These are phyloP conservation scores for Bombus pyrosoma DNA, from an alignment of 1,140 invertebrate species.

Conservation along the genomic window DNA sequence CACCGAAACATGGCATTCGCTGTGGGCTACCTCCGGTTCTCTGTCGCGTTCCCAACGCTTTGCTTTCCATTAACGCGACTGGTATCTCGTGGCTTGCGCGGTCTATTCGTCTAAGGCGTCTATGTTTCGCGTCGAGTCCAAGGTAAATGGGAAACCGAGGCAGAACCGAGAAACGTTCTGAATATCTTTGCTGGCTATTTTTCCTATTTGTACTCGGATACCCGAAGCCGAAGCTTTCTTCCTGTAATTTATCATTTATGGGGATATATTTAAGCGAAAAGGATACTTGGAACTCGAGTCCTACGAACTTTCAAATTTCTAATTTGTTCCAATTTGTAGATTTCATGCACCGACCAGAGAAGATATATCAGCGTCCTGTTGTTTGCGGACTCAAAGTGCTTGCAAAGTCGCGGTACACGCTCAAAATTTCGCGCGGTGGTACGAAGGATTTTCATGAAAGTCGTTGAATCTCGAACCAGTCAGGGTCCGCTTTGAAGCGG, in stretches of 20 bases:
- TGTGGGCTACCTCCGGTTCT: not conserved
- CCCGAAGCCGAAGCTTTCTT: accelerated
- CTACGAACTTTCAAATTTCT: accelerated
- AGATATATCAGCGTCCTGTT: not conserved
- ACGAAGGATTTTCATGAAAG: not conserved
- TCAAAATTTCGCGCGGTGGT: not conserved
- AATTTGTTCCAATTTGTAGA: not conserved
- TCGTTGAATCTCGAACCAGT: not conserved
- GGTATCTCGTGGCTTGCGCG: no score
- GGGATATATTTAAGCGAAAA: not conserved
- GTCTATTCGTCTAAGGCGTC: not conserved
- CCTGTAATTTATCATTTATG: not conserved
- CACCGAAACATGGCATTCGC: not conserved
- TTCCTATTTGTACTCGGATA: no score
- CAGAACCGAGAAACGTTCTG: not conserved
- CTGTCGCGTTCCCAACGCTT: not conserved
- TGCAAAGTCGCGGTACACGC: not conserved
- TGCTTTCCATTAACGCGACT: not conserved
- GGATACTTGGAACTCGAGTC: not conserved
- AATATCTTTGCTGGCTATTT: not conserved
- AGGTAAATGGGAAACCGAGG: not conserved
- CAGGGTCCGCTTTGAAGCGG: constrained; percentile 1
- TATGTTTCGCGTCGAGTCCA: accelerated
- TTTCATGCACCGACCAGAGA: not conserved
- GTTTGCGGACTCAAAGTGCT: not conserved